A percentile compares a stretch with the other conserved stretches of the same genome.
phyloP scores from a whole-genome alignment of 1,140 invertebrate species.

The Drosophila sechellia region DNA sequence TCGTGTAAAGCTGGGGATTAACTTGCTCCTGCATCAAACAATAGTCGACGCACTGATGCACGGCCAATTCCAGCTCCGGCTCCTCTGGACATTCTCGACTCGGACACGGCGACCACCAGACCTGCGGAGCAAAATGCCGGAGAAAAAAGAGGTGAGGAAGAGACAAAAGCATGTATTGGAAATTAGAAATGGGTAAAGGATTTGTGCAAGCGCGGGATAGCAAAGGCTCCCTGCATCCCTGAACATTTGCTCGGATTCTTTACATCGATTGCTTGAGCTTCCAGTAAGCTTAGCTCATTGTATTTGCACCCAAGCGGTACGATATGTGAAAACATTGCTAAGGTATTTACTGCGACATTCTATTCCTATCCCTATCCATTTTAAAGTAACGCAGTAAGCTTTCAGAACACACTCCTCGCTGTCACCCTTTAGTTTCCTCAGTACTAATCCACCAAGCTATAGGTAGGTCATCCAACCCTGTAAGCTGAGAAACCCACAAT shows the following conservation, averaged over 20 bases:
- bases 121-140: conserved; percentile 78
- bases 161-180: conserved; percentile 19
- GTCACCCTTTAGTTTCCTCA: background rate
- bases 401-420: background rate
- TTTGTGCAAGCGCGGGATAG: conserved; percentile 17
- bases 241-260: conserved; percentile 2
- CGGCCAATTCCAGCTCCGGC: conserved; percentile 89
- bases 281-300: background rate
- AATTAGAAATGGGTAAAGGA: conserved; percentile 26
- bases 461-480: background rate
- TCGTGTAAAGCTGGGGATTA: conserved; percentile 75
- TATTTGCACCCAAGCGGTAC: conserved; percentile 1
- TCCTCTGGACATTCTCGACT: conserved; percentile 90
- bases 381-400: conserved; percentile 1
- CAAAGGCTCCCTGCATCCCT: background rate
- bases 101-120: conserved; percentile 92
- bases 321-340: background rate
- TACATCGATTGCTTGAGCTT: conserved; percentile 22
- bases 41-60: conserved; percentile 89
- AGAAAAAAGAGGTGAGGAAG: background rate
- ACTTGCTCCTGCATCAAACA: conserved; percentile 86
- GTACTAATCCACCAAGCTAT: background rate
- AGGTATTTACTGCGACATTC: background rate
- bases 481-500: conserved; percentile 9
- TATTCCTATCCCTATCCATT: background rate